Conservation (phyloP, 2,888 invertebrate genomes). For the Taenaris catops region DNA sequence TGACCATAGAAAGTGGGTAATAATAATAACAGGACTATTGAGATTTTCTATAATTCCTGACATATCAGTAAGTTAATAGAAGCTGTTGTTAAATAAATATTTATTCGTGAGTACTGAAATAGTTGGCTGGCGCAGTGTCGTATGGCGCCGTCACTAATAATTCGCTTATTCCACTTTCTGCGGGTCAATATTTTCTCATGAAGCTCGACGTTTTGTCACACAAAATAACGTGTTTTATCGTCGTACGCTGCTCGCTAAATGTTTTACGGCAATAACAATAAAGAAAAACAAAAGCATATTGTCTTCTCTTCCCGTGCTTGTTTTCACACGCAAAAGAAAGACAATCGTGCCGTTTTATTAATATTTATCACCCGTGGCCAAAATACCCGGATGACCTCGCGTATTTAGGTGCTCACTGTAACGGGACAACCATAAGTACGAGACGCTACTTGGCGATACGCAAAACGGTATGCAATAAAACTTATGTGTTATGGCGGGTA, state of each 20-base stretch:
- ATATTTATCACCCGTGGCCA: conserved; percentile 63
- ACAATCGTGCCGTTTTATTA: conserved; percentile 64
- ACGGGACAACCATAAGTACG: conserved; percentile 32
- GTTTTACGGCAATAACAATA: conserved; percentile 76
- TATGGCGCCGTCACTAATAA: conserved; percentile 50
- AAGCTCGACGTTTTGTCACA: conserved; percentile 77
- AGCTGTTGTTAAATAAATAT: too few relatives aligned
- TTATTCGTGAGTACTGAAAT: neutral
- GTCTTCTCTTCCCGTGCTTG: conserved; percentile 55
- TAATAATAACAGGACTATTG: too few relatives aligned
- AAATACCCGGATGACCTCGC: conserved; percentile 53
- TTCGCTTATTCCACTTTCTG: conserved; percentile 75
- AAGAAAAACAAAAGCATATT: conserved; percentile 77
- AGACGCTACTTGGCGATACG: conserved; percentile 11
- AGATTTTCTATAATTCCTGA: too few relatives aligned
- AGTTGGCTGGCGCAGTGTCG: conserved; percentile 18
- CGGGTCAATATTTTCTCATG: conserved; percentile 78
- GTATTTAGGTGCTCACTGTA: conserved; percentile 50
- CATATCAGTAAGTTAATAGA: too few relatives aligned
- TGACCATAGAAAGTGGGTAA: too few relatives aligned
- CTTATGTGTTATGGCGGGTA: too few relatives aligned
- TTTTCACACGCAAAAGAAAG: conserved; percentile 65
- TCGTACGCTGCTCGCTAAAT: conserved; percentile 63
- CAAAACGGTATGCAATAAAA: too few relatives aligned
- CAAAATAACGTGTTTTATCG: conserved; percentile 77